Evolutionary conservation across 2,888 invertebrate genomes (phyloP), one percentile per base, ranked within the genome.

Genomic region (Tubiluchus corallicola): DNA sequence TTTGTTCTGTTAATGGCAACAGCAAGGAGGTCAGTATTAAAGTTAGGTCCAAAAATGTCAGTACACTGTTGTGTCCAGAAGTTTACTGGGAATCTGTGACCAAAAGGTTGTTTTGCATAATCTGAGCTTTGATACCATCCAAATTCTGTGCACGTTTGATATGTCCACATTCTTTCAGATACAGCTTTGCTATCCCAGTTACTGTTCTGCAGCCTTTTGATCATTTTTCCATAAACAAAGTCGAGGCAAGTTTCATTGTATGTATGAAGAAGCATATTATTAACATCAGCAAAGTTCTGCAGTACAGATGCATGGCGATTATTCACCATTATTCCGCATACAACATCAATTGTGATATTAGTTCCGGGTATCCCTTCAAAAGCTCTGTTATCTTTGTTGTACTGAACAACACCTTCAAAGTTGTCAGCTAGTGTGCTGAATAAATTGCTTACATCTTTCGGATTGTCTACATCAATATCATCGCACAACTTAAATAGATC

Each of bases 71-170:
- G 9, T 13, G 5, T 3, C 20, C 37, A 41, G 17, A 41, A 41
- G 43, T 78, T 73, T 0, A 79, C 62, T 0, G 78, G 74, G 52
- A 88, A 84, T 20, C 71, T 66, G 55, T 78, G 69, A 0, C 85
- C 82, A 59, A 90, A 90, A 0, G 62, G 75, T 62, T 64, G 76
- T 48, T 76, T 74, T 0, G 65, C 57, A 1, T 53, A 41, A 48
- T 76, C 74, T 0, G 88, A 84, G 0, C 85, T 82, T 68, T 94
- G 92, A 64, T 79, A 94, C 64, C 82, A 94, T 19, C 90, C 92
- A 61, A 92, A 94, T 63, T 94, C 94, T 1, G 82, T 84, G 60
- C 92, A 94, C 0, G 90, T 90, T 66, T 92, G 92, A 62, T 87
- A 92, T 47, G 74, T 77, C 92, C 92, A 92, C 56, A 83, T 82